Evolutionary conservation across 2,888 invertebrate species (phyloP).

Genomic region (Hofmannophila pseudospretella): DNA sequence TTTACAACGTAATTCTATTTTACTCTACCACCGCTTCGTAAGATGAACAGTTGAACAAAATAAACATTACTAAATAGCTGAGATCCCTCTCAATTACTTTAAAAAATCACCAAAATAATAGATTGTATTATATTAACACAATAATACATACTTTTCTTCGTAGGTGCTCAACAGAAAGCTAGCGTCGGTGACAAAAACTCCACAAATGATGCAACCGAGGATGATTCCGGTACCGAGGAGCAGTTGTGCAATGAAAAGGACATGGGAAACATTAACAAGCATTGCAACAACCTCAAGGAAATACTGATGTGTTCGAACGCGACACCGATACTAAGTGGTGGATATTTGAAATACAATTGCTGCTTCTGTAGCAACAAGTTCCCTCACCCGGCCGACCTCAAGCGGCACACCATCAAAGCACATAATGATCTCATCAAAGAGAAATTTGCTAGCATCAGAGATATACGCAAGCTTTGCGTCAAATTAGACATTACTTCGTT

Average conservation of each 20-base stretch:
- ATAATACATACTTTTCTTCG: conserved; percentile 16
- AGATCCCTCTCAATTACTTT: no score
- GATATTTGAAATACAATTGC: conserved; percentile 12
- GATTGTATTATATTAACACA: no score
- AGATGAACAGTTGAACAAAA: no score
- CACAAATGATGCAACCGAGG: background rate
- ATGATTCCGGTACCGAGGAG: no score
- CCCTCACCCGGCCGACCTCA: conserved; percentile 20
- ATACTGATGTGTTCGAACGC: background rate
- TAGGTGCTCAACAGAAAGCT: conserved; percentile 13
- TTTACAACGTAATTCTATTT: no score
- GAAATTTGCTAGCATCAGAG: conserved; percentile 17
- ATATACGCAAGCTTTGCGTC: background rate
- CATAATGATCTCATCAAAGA: background rate
- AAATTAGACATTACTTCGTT: conserved; percentile 33
- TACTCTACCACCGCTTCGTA: no score
- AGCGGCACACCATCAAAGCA: conserved; percentile 18
- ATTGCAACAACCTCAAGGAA: conserved; percentile 34
- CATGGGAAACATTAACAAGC: conserved; percentile 28
- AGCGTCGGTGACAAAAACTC: no score
- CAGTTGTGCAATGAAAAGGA: background rate
- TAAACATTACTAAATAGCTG: no score
- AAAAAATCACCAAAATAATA: no score
- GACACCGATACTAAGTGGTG: background rate
- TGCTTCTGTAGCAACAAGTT: background rate